Evolutionary conservation across 2,888 invertebrate genomes (phyloP).

Genomic region (Calliopum simillimum): DNA sequence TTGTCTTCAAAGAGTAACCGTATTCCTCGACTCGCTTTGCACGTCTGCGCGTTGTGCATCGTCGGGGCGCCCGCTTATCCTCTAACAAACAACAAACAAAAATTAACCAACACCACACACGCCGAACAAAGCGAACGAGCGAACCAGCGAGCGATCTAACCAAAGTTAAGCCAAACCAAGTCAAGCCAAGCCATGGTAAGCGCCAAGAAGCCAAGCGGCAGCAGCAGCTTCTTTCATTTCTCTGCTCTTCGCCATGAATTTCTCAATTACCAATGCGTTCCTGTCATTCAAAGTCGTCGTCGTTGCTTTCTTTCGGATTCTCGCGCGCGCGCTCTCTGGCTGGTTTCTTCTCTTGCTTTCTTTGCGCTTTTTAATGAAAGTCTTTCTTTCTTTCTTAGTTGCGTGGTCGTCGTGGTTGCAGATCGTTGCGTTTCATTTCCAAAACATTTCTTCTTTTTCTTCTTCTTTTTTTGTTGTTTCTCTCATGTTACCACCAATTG

Average conservation of each 20-base stretch:
- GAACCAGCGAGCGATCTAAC: too few relatives aligned
- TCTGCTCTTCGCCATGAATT: too few relatives aligned
- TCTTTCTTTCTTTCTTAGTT: slow-evolving; percentile 29
- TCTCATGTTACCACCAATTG: too few relatives aligned
- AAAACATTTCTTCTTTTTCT: slow-evolving; percentile 20
- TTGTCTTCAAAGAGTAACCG: slow-evolving; percentile 57
- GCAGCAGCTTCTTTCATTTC: slow-evolving; percentile 35
- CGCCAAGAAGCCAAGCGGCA: slow-evolving; percentile 13
- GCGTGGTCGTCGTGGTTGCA: slow-evolving; percentile 12
- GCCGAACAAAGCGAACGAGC: too few relatives aligned
- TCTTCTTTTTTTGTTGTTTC: slow-evolving; percentile 23
- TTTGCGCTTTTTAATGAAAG: slow-evolving; percentile 12
- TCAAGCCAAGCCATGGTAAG: too few relatives aligned
- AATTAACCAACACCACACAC: slow-evolving; percentile 45
- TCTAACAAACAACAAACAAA: slow-evolving; percentile 47
- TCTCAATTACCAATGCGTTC: slow-evolving; percentile 11
- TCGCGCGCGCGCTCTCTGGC: too few relatives aligned
- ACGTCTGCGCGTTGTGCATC: slow-evolving; percentile 64
- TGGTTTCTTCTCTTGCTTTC: neutral
- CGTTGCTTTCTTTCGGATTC: too few relatives aligned
- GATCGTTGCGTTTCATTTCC: slow-evolving; percentile 34
- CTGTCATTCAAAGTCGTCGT: neutral
- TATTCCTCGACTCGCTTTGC: slow-evolving; percentile 62
- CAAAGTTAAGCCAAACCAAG: too few relatives aligned
- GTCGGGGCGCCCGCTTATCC: slow-evolving; percentile 64